Percentiles rank a stretch among this genome's conserved stretches.
phyloP scores from a whole-genome alignment of 2,888 invertebrate genomes.

The Amphipyra berbera region DNA sequence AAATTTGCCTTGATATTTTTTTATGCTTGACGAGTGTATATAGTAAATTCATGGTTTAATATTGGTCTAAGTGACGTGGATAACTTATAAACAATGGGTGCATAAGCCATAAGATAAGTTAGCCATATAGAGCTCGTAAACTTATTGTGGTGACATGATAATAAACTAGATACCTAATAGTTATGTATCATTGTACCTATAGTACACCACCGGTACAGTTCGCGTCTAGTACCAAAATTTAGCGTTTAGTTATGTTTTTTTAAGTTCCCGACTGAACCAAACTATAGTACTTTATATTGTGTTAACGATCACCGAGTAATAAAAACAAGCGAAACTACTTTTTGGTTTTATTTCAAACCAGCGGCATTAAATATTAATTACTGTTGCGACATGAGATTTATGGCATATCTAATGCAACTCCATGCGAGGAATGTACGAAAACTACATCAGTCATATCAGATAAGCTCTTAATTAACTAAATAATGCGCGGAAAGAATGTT shows the following conservation, averaged over 20 bases:
- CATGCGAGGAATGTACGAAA: slow-evolving; percentile 60
- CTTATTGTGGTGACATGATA: slow-evolving; percentile 65
- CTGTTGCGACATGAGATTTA: slow-evolving; percentile 43
- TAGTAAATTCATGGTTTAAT: slow-evolving; percentile 46
- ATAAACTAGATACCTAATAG: slow-evolving; percentile 57
- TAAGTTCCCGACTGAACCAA: slow-evolving; percentile 90
- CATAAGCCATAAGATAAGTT: slow-evolving; percentile 78
- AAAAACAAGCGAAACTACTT: slow-evolving; percentile 75
- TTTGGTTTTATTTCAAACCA: slow-evolving; percentile 61
- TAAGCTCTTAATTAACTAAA: slow-evolving; percentile 74
- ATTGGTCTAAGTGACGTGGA: slow-evolving; percentile 56
- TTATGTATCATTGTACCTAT: slow-evolving; percentile 64
- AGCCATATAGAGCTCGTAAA: slow-evolving; percentile 71
- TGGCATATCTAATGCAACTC: slow-evolving; percentile 46
- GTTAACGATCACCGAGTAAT: slow-evolving; percentile 84
- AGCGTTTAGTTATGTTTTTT: slow-evolving; percentile 81
- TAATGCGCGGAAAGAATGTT: slow-evolving; percentile 67
- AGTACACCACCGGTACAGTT: slow-evolving; percentile 70
- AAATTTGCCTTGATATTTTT: slow-evolving; percentile 40
- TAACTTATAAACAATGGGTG: slow-evolving; percentile 71
- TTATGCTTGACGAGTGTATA: slow-evolving; percentile 53
- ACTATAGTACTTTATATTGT: slow-evolving; percentile 86
- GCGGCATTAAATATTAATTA: slow-evolving; percentile 34
- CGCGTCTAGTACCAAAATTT: slow-evolving; percentile 84
- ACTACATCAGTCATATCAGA: slow-evolving; percentile 58